Base-by-base conservation (phyloP, 2,113 vertebrate species). In the Sylvilagus bachmani region DNA sequence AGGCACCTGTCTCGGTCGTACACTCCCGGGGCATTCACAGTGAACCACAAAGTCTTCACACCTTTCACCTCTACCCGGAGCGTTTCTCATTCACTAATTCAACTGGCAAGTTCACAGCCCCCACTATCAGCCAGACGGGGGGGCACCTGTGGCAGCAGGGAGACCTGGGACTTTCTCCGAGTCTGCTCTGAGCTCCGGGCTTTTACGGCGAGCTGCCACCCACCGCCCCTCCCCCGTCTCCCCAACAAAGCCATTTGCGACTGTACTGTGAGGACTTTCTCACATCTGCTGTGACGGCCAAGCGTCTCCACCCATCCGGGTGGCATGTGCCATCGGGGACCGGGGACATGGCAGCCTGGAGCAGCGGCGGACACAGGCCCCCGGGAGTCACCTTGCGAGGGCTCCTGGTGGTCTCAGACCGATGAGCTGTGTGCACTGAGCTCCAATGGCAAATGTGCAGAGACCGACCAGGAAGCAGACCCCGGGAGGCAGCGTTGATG, bases 101-200 rank as follows among this genome's bases (percentile, higher is more conserved):
- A 24, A 25, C 29, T 13, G 5, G 22, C 22, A 27, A 29, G 31
- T 12, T 11, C 17, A 22, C 1, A 19, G 49, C 12, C 22, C 17
- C 13, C 38, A 27, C n/a, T 1, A 13, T 38, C 55, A 85, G 29
- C 61, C 24, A 13, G n/a, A 36, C 24, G 10, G 10, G 4, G 4
- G 44, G 27, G 10, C 14, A 25, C 33, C 22, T 29, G 6, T 4
- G 67, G 51, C 69, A 33, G 10, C 21, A 29, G 74, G 55, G 21
- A 44, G 89, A 13, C 22, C 4, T 0, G 0, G 36, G 6, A 2
- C 2, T 16, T 11, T 53, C 3, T 49, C 22, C 9, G 16, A 24
- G 21, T 12, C 62, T 29, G 53, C 21, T 17, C 69, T 82, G 51
- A n/a, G 51, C 3, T 10, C 27, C 0, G 27, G 29, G 25, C 51